Evolutionary conservation across 2,888 invertebrate genomes (phyloP), one percentile per base, ranked within the genome.

Genomic region (Perdita meconis): DNA sequence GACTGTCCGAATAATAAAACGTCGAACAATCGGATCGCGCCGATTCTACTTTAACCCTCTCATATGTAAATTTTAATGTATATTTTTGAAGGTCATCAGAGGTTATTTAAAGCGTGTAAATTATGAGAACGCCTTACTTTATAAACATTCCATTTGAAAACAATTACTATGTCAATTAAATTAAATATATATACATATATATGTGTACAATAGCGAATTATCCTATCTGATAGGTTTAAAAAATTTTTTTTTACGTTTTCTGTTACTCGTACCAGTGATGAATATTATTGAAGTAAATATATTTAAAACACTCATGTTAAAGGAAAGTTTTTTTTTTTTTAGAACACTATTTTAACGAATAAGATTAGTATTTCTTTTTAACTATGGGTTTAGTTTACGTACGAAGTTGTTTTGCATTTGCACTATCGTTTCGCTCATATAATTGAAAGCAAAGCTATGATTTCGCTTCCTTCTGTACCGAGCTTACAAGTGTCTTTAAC

Each of bases 1-100:
- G 40, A 13, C 63, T 73, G 59, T 78, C 53, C 64, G 51, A 60
- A n/a, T 69, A 57, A 40, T 34, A 38, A 42, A 57, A 78, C 55
- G 36, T 74, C 63, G 51, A 68, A 69, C 56, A 59, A 69, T 67
- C 38, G 73, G 66, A 76, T 70, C 60, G 4, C 56, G 42, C 63
- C n/a, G 69, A 72, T 76, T 13, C 60, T 55, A 66, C 42, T 72
- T 84, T 79, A 71, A 83, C 84, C 81, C 86, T 83, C 81, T 81
- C 85, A 81, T 72, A 81, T 74, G 67, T 75, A 60, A 74, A 65
- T 82, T 77, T 76, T 63, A 75, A 69, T 65, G 69, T 74, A 74
- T 56, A 79, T 72, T 78, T 59, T 66, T 44, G 59, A 70, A 40
- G 24, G 19, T 74, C 13, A 13, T 26, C 59, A 36, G 51, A 42